Conservation (phyloP, 2,113 vertebrate species). For the Elanus axillaris region DNA sequence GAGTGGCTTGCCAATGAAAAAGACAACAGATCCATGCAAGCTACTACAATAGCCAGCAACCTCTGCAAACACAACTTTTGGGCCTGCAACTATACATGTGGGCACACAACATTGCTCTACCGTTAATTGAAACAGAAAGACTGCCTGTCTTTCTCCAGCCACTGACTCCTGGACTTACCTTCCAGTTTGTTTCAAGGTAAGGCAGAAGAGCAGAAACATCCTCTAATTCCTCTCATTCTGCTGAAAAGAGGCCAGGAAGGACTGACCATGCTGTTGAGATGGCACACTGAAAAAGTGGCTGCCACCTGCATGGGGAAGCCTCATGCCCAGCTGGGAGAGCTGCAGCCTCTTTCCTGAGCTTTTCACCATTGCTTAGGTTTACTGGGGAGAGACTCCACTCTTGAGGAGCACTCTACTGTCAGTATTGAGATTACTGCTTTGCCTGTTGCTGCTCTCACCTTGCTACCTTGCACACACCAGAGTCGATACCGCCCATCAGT, state of each 20-base stretch:
- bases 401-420: neutral
- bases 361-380: neutral
- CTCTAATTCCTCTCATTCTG: neutral
- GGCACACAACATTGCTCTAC: neutral
- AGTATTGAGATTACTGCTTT: neutral
- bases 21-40: neutral
- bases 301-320: neutral
- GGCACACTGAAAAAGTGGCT: neutral
- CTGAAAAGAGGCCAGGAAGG: neutral
- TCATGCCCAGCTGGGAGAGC: neutral
- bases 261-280: neutral
- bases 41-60: neutral
- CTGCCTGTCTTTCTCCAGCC: neutral
- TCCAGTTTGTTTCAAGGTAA: neutral
- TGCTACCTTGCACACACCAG: neutral
- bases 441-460: neutral
- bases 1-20: neutral
- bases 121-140: no score
- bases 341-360: neutral
- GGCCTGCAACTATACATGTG: neutral
- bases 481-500: accelerated
- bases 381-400: neutral
- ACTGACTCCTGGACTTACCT: neutral
- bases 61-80: neutral
- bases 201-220: neutral